Conservation (phyloP, 2,113 vertebrate genomes). For the Oceanodroma tethys region DNA sequence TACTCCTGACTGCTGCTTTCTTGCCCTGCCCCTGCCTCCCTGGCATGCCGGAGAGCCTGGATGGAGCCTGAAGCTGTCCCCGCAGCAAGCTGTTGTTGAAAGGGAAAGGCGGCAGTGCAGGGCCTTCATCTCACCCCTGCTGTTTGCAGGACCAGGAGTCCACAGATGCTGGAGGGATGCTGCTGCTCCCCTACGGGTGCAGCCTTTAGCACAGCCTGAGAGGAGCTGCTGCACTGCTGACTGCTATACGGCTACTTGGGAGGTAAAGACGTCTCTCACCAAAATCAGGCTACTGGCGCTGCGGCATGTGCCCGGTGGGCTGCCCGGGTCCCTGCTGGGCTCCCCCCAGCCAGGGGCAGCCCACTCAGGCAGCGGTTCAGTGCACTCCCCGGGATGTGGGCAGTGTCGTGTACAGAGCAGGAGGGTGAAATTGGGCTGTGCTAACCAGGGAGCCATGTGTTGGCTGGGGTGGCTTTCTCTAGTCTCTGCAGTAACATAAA, state of each 20-base stretch:
- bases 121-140: neutral
- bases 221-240: neutral
- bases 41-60: neutral
- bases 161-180: neutral
- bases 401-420: neutral
- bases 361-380: accelerated
- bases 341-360: neutral
- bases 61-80: neutral
- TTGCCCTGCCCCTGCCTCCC: neutral
- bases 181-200: neutral
- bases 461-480: neutral
- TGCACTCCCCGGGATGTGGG: accelerated
- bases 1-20: neutral
- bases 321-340: neutral
- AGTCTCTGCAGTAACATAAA: neutral
- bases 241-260: neutral
- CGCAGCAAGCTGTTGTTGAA: neutral
- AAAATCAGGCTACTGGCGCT: neutral
- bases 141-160: neutral
- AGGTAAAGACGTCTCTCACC: neutral
- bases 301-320: accelerated
- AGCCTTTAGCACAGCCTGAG: neutral
- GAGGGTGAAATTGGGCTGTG: neutral
- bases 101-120: neutral
- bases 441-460: neutral